Percentiles rank a stretch among this genome's conserved stretches.
phyloP scores from a whole-genome alignment of 2,113 vertebrate genomes.

The Hippocampus comes region DNA sequence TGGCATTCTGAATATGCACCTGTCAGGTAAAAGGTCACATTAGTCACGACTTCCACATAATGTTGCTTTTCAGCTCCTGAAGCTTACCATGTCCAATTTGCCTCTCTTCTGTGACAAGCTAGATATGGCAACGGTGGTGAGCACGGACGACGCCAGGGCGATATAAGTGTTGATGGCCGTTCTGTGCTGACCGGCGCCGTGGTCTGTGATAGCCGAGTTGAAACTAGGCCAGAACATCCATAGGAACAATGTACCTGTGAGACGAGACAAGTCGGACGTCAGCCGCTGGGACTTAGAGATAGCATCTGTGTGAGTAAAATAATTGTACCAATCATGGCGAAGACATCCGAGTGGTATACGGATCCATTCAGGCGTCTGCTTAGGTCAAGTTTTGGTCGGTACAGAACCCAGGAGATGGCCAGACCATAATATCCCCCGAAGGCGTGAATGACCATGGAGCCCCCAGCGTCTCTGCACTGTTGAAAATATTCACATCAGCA shows the following conservation, averaged over 20 bases:
- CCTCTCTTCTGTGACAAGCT: slow-evolving; percentile 84
- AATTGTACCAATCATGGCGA: slow-evolving; percentile 90
- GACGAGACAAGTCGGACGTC: neutral
- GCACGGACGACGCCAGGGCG: slow-evolving; percentile 80
- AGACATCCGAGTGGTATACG: slow-evolving; percentile 86
- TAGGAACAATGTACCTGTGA: slow-evolving; percentile 86
- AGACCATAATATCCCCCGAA: slow-evolving; percentile 95
- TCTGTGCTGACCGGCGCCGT: slow-evolving; percentile 88
- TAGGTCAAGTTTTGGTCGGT: slow-evolving; percentile 81
- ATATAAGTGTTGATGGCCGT: slow-evolving; percentile 92
- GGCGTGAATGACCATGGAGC: slow-evolving; percentile 93
- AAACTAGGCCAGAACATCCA: slow-evolving; percentile 99
- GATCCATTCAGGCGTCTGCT: slow-evolving; percentile 82
- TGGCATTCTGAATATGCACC: slow-evolving; percentile 96
- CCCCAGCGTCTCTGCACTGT: slow-evolving; percentile 89
- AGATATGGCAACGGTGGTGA: slow-evolving; percentile 84
- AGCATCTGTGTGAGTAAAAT: neutral
- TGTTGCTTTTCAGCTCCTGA: neutral
- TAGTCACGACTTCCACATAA: neutral
- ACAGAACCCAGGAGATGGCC: slow-evolving; percentile 85
- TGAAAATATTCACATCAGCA: neutral
- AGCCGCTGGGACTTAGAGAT: neutral
- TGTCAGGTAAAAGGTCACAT: slow-evolving; percentile 44
- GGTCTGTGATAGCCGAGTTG: slow-evolving; percentile 84
- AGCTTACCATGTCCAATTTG: slow-evolving; percentile 89